phyloP scores from a whole-genome alignment of 2,888 invertebrate species.

The Dioctria rufipes region DNA sequence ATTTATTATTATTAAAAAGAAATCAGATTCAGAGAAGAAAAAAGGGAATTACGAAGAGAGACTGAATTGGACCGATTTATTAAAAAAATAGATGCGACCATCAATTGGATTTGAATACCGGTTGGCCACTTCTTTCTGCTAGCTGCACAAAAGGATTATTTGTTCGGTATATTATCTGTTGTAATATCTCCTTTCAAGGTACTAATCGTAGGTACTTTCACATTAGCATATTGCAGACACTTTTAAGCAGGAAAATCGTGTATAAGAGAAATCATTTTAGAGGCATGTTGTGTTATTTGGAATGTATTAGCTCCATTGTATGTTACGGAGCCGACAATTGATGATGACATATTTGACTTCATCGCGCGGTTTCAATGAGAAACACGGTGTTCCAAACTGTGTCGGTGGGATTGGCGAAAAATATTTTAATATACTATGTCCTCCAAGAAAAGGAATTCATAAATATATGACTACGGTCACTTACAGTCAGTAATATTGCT shows the following conservation, averaged over 20 bases:
- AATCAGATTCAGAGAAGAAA: too few species aligned
- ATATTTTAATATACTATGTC: not conserved
- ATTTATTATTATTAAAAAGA: too few species aligned
- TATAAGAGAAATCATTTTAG: not conserved
- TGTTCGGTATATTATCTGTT: too few species aligned
- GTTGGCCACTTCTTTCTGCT: too few species aligned
- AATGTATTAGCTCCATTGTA: conserved; percentile 17
- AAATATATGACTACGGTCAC: not conserved
- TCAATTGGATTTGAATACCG: too few species aligned
- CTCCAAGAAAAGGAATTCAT: conserved; percentile 60
- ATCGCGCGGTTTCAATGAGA: conserved; percentile 56
- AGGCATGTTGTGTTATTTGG: conserved; percentile 27
- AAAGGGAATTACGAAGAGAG: too few species aligned
- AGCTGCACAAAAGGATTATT: too few species aligned
- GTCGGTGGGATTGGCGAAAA: conserved; percentile 57
- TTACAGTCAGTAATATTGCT: conserved; percentile 6
- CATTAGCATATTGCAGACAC: not conserved
- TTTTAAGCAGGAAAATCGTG: conserved; percentile 10
- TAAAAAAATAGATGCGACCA: too few species aligned
- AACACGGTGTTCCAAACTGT: conserved; percentile 61
- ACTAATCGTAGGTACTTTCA: not conserved
- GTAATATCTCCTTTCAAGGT: too few species aligned
- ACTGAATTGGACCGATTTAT: too few species aligned
- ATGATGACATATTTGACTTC: conserved; percentile 18
- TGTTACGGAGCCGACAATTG: not conserved